Conservation (phyloP, 2,888 invertebrate species). For the Drosophila bunnanda region DNA sequence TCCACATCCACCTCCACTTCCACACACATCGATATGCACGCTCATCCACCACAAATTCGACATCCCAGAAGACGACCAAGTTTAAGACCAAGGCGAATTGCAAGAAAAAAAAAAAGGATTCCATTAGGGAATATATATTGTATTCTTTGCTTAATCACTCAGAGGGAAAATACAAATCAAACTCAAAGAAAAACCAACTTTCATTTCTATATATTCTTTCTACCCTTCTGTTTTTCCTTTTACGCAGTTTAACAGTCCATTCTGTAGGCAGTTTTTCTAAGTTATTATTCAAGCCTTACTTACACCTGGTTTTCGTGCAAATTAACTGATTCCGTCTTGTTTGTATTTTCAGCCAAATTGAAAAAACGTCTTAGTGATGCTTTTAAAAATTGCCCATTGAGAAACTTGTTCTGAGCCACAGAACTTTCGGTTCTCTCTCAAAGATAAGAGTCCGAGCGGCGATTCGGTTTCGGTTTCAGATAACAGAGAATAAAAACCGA, state of each 20-base stretch:
- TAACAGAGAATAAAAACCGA: conserved; percentile 22
- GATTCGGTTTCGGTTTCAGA: conserved; percentile 82
- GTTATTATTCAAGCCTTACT: conserved; percentile 43
- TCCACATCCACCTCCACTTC: conserved; percentile 16
- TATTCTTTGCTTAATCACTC: conserved; percentile 41
- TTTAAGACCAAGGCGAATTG: conserved; percentile 55
- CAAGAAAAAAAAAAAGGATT: conserved; percentile 33
- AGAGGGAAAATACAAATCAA: conserved; percentile 55
- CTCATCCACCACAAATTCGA: conserved; percentile 6
- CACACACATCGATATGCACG: conserved; percentile 27
- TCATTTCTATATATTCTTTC: conserved; percentile 52
- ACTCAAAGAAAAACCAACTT: conserved; percentile 54
- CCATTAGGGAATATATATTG: conserved; percentile 47
- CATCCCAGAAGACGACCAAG: conserved; percentile 46
- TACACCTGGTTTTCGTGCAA: conserved; percentile 31
- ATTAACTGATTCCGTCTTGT: conserved; percentile 62
- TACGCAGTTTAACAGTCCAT: conserved; percentile 48
- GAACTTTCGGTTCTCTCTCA: conserved; percentile 16
- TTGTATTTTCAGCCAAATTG: conserved; percentile 82
- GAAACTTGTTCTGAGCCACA: conserved; percentile 78
- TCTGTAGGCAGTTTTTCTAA: conserved; percentile 61
- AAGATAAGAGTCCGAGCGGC: conserved; percentile 47
- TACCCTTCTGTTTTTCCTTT: conserved; percentile 56
- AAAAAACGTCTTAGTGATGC: conserved; percentile 84
- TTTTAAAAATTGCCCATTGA: conserved; percentile 82